Conservation (phyloP, 2,888 invertebrate genomes). For the Mayetiola destructor region DNA sequence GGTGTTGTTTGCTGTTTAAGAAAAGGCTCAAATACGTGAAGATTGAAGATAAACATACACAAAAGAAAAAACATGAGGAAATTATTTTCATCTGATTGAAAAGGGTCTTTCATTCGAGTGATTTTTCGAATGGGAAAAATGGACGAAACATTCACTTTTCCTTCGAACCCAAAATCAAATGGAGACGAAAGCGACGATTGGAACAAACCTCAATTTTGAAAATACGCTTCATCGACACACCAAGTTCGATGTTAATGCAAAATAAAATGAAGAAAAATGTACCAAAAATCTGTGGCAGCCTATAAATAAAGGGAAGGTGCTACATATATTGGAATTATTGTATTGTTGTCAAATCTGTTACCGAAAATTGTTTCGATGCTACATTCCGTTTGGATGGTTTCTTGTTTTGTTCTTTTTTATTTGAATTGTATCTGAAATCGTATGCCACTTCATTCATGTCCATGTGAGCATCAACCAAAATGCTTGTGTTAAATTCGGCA, state of each 20-base stretch:
- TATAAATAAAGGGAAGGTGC: too few relatives aligned
- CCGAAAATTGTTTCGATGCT: background rate
- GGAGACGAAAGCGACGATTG: too few relatives aligned
- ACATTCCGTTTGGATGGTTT: background rate
- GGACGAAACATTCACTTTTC: too few relatives aligned
- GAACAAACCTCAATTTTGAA: too few relatives aligned
- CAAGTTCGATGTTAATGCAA: too few relatives aligned
- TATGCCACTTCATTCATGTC: background rate
- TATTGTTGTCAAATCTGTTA: too few relatives aligned
- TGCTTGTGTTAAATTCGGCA: background rate
- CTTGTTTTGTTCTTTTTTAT: background rate
- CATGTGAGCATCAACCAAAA: background rate
- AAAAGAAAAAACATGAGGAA: background rate
- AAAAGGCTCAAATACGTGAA: background rate
- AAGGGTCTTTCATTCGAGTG: conserved; percentile 6
- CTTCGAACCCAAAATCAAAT: too few relatives aligned
- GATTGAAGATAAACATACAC: background rate
- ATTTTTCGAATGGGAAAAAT: conserved; percentile 1
- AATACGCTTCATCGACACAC: too few relatives aligned
- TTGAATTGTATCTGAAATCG: background rate
- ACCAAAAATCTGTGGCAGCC: too few relatives aligned
- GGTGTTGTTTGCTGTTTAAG: background rate
- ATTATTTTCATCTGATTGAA: conserved; percentile 5
- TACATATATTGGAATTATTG: too few relatives aligned
- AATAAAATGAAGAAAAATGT: too few relatives aligned